Evolutionary conservation across 1,140 invertebrate genomes (phyloP).

Genomic region (Saccostrea echinata): DNA sequence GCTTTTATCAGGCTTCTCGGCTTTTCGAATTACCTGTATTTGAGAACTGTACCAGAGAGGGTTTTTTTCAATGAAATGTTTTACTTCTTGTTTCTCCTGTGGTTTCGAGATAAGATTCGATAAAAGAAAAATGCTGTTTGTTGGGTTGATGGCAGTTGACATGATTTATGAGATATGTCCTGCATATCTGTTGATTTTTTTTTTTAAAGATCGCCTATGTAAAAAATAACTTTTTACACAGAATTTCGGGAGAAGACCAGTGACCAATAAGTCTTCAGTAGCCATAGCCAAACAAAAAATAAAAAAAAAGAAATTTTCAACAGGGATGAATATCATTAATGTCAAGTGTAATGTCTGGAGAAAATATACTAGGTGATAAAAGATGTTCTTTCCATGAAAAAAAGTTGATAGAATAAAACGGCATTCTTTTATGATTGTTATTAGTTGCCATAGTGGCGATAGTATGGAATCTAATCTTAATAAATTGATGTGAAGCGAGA

Average conservation of each 20-base stretch:
- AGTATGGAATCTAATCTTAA: slow-evolving; percentile 8
- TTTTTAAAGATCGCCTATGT: background rate
- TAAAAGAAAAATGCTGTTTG: background rate
- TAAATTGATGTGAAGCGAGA: slow-evolving; percentile 10
- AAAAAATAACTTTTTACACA: background rate
- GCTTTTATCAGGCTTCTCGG: background rate
- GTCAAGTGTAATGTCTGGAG: slow-evolving; percentile 1
- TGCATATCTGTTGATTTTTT: background rate
- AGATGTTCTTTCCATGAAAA: background rate
- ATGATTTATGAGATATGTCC: slow-evolving; percentile 18
- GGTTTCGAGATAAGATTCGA: slow-evolving; percentile 7
- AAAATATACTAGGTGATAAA: background rate
- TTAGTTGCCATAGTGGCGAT: slow-evolving; percentile 10
- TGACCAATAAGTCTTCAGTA: background rate
- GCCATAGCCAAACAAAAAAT: background rate
- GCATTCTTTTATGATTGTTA: slow-evolving; percentile 26
- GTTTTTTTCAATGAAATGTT: background rate
- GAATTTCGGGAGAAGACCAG: background rate
- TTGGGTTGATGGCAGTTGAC: background rate
- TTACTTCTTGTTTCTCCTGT: background rate
- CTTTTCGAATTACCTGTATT: slow-evolving; percentile 3
- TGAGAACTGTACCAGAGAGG: background rate
- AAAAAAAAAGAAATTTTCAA: background rate
- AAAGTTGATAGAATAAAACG: slow-evolving; percentile 4
- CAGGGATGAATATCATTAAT: slow-evolving; percentile 11